Evolutionary conservation across 2,113 vertebrate species (phyloP).

Genomic region (Gavia stellata): DNA sequence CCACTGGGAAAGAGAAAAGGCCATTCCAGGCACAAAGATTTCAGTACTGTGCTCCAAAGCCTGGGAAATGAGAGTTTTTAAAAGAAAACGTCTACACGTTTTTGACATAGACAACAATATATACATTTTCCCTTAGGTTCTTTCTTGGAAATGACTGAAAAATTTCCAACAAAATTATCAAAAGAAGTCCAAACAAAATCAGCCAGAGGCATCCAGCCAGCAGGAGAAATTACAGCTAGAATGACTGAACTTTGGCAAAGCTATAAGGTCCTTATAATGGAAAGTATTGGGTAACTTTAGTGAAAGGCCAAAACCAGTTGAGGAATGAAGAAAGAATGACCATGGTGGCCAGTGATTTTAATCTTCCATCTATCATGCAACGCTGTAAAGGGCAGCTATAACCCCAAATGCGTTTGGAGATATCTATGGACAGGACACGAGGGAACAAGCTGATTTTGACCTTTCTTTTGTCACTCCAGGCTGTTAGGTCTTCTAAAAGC

Average conservation of each 20-base stretch:
- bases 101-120: constrained; percentile 6
- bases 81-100: neutral
- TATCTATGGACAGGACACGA: neutral
- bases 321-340: constrained; percentile 25
- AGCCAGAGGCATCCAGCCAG: constrained; percentile 35
- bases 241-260: constrained; percentile 45
- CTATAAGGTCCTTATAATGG: constrained; percentile 18
- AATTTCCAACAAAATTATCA: constrained; percentile 4
- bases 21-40: neutral
- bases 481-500: neutral
- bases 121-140: constrained; percentile 25
- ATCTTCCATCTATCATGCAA: neutral
- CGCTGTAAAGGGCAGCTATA: neutral
- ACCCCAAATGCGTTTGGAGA: neutral
- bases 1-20: neutral
- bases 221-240: constrained; percentile 26
- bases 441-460: neutral
- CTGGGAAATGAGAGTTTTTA: neutral
- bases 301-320: constrained; percentile 23
- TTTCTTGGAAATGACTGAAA: constrained; percentile 47
- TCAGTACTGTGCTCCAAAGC: neutral
- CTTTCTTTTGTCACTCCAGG: neutral
- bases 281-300: constrained; percentile 50
- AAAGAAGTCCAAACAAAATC: constrained; percentile 38
- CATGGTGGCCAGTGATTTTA: constrained; percentile 3